Percentiles rank a stretch among this genome's conserved stretches.
phyloP scores from a whole-genome alignment of 2,113 vertebrate genomes.

The Dermatemys mawii region DNA sequence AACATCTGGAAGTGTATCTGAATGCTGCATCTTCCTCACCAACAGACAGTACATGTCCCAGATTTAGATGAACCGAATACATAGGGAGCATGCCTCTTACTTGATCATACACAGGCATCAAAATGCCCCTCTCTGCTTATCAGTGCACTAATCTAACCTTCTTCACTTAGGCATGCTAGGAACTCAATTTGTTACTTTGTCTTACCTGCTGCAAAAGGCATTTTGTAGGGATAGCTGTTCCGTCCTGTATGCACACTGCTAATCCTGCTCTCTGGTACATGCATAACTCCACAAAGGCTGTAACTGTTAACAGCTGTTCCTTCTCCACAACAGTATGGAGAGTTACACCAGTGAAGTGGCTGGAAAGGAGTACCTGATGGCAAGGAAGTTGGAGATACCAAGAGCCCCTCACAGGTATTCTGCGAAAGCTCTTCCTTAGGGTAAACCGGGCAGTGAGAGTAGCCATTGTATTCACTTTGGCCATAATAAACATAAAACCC shows the following conservation, averaged over 20 bases:
- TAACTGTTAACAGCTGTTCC: constrained; percentile 84
- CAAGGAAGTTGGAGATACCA: constrained; percentile 82
- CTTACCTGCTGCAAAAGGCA: constrained; percentile 92
- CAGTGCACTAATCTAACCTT: background rate
- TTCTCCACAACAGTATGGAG: constrained; percentile 88
- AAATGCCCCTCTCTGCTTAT: background rate
- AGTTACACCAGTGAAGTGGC: constrained; percentile 89
- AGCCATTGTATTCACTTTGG: constrained; percentile 80
- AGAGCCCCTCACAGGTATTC: constrained; percentile 83
- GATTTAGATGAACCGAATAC: background rate
- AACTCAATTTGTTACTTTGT: accelerated
- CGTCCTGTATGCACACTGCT: constrained; percentile 81
- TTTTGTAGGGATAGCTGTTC: constrained; percentile 85
- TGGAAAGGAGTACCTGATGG: constrained; percentile 84
- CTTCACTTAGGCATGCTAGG: background rate
- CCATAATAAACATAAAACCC: constrained; percentile 81
- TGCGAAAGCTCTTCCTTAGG: constrained; percentile 81
- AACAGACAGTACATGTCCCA: background rate
- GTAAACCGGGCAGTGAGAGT: constrained; percentile 81
- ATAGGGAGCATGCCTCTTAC: background rate
- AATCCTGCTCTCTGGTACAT: constrained; percentile 82
- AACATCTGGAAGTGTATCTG: background rate
- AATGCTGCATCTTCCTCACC: background rate
- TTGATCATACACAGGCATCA: background rate
- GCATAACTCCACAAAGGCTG: constrained; percentile 85